These are phyloP conservation scores for Esox niger DNA, from an alignment of 2,113 vertebrate species.

Conservation along the genomic window DNA sequence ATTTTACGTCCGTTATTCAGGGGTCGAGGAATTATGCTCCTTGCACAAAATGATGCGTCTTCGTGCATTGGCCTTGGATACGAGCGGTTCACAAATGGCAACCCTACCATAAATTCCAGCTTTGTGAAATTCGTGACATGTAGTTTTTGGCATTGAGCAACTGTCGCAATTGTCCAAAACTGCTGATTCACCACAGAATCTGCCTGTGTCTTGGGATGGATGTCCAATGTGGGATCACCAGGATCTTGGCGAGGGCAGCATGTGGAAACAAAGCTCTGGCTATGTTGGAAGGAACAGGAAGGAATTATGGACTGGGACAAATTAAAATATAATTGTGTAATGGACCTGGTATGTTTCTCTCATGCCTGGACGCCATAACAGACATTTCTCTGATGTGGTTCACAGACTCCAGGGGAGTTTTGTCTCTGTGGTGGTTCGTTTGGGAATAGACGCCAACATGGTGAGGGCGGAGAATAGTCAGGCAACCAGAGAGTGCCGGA, in stretches of 20 bases:
- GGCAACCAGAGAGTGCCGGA: conserved; percentile 15
- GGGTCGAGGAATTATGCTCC: too few species aligned
- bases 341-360: too few species aligned
- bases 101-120: neutral
- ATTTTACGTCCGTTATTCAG: too few species aligned
- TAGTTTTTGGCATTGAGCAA: too few species aligned
- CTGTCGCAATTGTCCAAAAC: too few species aligned
- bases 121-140: too few species aligned
- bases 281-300: neutral
- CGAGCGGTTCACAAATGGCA: too few species aligned
- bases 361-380: conserved; percentile 6
- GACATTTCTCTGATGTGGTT: conserved; percentile 49
- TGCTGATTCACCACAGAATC: too few species aligned
- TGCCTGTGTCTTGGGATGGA: too few species aligned
- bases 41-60: too few species aligned
- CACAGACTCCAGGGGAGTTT: conserved; percentile 38
- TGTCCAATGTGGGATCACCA: neutral
- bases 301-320: neutral
- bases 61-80: too few species aligned
- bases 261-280: neutral
- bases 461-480: conserved; percentile 32
- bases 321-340: conserved; percentile 1
- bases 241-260: neutral
- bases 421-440: conserved; percentile 39
- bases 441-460: conserved; percentile 36